Evolutionary conservation across 2,888 invertebrate species (phyloP).

Genomic region (Leptinotarsa juncta): DNA sequence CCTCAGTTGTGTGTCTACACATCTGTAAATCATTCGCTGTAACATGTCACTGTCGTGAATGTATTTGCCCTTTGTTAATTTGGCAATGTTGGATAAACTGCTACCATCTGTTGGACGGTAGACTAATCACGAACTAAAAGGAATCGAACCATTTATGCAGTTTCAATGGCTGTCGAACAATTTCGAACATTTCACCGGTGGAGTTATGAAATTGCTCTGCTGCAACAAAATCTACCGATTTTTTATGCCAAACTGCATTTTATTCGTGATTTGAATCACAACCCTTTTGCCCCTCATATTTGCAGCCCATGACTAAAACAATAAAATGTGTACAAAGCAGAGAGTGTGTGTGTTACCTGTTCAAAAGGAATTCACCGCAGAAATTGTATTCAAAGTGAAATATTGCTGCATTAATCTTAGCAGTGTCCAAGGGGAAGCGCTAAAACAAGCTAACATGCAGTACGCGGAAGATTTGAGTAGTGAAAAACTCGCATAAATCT

Average conservation of each 20-base stretch:
- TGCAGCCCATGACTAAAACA: constrained; percentile 29
- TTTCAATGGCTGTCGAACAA: no score
- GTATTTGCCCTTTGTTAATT: no score
- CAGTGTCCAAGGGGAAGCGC: constrained; percentile 49
- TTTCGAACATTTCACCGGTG: no score
- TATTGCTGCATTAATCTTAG: constrained; percentile 51
- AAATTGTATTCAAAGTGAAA: constrained; percentile 50
- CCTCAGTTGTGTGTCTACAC: no score
- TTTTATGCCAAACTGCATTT: background rate
- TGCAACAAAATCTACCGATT: no score
- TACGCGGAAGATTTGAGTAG: constrained; percentile 32
- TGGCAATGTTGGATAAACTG: no score
- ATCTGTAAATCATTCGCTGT: no score
- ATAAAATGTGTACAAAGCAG: constrained; percentile 28
- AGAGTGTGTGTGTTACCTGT: constrained; percentile 45
- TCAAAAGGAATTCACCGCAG: constrained; percentile 50
- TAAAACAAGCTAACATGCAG: constrained; percentile 40
- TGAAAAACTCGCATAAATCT: constrained; percentile 45
- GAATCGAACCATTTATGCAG: no score
- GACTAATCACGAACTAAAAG: no score
- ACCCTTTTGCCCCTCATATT: constrained; percentile 4
- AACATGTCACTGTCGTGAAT: no score
- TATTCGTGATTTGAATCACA: background rate
- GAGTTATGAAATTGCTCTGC: no score
- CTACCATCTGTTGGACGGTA: no score